Evolutionary conservation across 2,888 invertebrate genomes (phyloP).

Genomic region (Gnatocerus cornutus): DNA sequence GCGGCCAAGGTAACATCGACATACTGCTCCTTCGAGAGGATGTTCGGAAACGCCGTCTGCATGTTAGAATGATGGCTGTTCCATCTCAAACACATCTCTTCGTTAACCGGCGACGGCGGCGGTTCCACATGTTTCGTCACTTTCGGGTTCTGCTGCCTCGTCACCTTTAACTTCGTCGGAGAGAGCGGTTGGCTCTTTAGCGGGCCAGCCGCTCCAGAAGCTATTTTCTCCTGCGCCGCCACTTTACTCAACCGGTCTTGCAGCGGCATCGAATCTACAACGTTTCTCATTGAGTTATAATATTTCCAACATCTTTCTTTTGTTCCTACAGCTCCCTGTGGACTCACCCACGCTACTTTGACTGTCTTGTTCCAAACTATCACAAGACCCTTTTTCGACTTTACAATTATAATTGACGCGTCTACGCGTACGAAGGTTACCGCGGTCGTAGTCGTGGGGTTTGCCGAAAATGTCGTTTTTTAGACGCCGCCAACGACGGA

Average conservation of each 20-base stretch:
- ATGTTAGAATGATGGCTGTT: slow-evolving; percentile 75
- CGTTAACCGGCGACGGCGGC: slow-evolving; percentile 52
- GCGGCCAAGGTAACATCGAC: slow-evolving; percentile 75
- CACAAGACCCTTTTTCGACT: slow-evolving; percentile 16
- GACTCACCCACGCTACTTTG: slow-evolving; percentile 30
- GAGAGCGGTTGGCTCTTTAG: slow-evolving; percentile 65
- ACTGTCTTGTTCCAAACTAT: slow-evolving; percentile 23
- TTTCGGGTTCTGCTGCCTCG: slow-evolving; percentile 61
- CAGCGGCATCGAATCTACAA: slow-evolving; percentile 64
- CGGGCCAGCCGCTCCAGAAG: slow-evolving; percentile 45
- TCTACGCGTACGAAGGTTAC: slow-evolving; percentile 33
- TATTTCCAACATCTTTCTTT: no score
- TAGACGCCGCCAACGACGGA: slow-evolving; percentile 64
- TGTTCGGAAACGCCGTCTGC: slow-evolving; percentile 72
- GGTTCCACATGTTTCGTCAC: slow-evolving; percentile 31
- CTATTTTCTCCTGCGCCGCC: slow-evolving; percentile 30
- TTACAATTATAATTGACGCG: slow-evolving; percentile 31
- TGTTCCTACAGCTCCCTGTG: no score
- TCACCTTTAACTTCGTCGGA: slow-evolving; percentile 67
- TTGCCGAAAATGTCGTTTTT: slow-evolving; percentile 55
- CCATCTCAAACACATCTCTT: slow-evolving; percentile 73
- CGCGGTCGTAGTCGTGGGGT: slow-evolving; percentile 38
- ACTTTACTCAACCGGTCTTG: slow-evolving; percentile 57
- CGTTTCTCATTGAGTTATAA: not conserved
- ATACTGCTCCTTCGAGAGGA: slow-evolving; percentile 72